These are phyloP conservation scores for Porites divaricata DNA, from an alignment of 92 coral and sea anemone species.

Conservation along the genomic window DNA sequence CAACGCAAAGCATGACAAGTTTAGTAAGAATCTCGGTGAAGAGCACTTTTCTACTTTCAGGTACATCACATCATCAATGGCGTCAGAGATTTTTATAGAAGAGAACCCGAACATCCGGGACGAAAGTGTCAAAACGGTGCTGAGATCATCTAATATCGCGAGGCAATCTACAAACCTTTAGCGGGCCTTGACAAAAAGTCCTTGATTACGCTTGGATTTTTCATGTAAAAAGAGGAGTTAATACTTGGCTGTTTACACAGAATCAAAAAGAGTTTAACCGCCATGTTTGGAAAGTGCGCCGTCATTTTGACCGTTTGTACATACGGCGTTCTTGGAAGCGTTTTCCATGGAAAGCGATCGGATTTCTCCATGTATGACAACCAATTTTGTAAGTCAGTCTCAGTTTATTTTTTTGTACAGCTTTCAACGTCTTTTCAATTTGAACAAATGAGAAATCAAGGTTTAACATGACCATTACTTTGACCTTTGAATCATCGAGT, in stretches of 20 bases:
- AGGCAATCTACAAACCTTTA: not conserved
- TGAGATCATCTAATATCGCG: constrained; percentile 32
- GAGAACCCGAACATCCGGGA: not conserved
- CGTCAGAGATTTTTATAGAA: constrained; percentile 31
- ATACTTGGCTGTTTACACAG: not conserved
- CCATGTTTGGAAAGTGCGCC: constrained; percentile 27
- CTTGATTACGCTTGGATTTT: constrained; percentile 37
- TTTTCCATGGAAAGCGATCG: constrained; percentile 59
- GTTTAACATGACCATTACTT: not conserved
- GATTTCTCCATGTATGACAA: constrained; percentile 91
- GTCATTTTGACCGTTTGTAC: constrained; percentile 2
- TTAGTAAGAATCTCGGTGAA: not conserved
- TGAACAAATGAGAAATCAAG: not conserved
- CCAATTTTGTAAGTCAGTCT: constrained; percentile 80
- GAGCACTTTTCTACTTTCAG: not conserved
- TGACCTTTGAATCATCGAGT: not conserved
- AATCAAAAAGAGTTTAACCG: not conserved
- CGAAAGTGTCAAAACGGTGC: constrained; percentile 16
- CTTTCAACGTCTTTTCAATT: not conserved
- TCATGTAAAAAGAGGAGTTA: not conserved
- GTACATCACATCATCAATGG: constrained; percentile 45
- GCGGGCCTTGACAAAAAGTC: not conserved
- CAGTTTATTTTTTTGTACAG: not conserved
- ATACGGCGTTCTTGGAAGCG: constrained; percentile 8
- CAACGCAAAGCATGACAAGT: not conserved